Evolutionary conservation across 1,140 invertebrate genomes (phyloP), one percentile per base, ranked within the genome.

Genomic region (Ectropis grisescens): DNA sequence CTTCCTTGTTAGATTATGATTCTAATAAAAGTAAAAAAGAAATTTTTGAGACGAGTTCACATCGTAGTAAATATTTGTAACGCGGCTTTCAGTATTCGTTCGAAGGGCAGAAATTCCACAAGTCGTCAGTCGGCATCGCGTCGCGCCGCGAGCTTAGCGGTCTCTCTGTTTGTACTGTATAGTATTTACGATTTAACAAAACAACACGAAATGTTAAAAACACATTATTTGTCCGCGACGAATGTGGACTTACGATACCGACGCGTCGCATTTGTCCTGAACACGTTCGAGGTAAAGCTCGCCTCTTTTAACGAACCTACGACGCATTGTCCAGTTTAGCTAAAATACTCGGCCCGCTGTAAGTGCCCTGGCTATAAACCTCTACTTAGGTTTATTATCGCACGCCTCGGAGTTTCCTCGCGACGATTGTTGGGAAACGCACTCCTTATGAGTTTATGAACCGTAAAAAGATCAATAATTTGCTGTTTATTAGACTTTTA

Each of bases 101-200:
- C 53, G 56, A 61, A 66, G 62, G 51, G 50, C 46, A 55, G 49
- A 50, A 52, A 71, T 72, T 70, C 70, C 62, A 59, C 47, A 47
- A 51, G 57, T 48, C 55, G 56, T 47, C 52, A 48, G 47, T n/a
- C n/a, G n/a, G n/a, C n/a, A n/a, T n/a, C n/a, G n/a, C 64, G 51
- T 60, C 52, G 49, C 55, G 66, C 59, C 61, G 60, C 40, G 41
- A 22, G 57, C 48, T 55, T 52, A 53, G 46, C 57, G 59, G 54
- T 52, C 59, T 44, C 42, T 45, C 57, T 59, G 60, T 81, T 81
- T 81, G 67, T 52, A 49, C 71, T 81, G 67, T 52, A 49, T 69
- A 74, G 71, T 76, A 72, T 81, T 81, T 81, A 81, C 76, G 76
- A 81, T 81, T 78, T 69, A 76, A 81, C 76, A 76, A 81, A 81